Percentiles rank a stretch among this genome's conserved stretches.
Conservation (phyloP, 2,113 vertebrate genomes). For the Clarias gariepinus region DNA sequence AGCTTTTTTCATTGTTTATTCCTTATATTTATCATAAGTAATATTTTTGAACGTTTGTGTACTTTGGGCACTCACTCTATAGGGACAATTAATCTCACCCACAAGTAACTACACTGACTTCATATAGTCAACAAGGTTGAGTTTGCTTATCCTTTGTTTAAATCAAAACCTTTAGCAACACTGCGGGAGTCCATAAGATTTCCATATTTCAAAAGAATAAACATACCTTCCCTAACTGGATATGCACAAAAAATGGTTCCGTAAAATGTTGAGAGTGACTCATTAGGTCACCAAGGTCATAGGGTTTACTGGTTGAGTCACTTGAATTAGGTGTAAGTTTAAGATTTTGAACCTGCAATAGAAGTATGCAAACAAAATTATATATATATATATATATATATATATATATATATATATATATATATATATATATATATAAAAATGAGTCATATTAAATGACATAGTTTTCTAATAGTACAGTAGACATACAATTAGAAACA, state of each 20-base stretch:
- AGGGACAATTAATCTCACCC: background rate
- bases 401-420: background rate
- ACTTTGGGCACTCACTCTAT: background rate
- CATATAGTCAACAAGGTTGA: background rate
- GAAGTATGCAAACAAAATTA: background rate
- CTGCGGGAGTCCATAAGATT: background rate
- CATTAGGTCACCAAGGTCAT: background rate
- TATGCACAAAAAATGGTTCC: constrained; percentile 39
- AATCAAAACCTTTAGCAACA: background rate
- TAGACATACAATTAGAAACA: background rate
- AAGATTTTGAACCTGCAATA: constrained; percentile 18
- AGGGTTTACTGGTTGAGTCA: constrained; percentile 15
- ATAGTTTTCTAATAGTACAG: background rate
- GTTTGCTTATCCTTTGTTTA: background rate
- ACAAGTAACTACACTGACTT: background rate
- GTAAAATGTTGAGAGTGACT: background rate
- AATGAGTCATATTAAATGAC: no score
- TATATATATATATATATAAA: no score
- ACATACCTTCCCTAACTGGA: constrained; percentile 31
- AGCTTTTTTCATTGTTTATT: background rate
- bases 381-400: background rate
- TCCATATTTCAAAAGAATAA: background rate
- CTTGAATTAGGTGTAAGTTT: constrained; percentile 20
- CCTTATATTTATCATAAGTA: background rate
- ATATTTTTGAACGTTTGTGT: background rate